Base-by-base conservation (phyloP, 2,797 vertebrate genomes). In the Acipenser ruthenus region DNA sequence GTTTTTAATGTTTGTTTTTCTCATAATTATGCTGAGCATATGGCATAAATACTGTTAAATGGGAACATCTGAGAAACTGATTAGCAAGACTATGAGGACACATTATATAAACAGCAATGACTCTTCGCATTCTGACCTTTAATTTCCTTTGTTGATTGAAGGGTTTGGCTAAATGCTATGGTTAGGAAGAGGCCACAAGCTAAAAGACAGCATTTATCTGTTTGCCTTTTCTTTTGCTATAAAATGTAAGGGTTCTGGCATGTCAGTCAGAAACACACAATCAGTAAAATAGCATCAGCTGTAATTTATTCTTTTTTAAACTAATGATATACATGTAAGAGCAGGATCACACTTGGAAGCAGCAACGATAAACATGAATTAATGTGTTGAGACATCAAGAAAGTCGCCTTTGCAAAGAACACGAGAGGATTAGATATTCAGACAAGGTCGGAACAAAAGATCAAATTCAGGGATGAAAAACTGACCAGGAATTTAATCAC, bases 121-220 rank as follows among this genome's bases (percentile, higher is more conserved):
- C 70, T 84, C 80, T 74, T 72, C 81, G 82, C 76, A 84, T 85
- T 73, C 75, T 79, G 75, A 69, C 83, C 80, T 82, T 86, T 89
- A 86, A 81, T 89, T 86, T 83, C 78, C 79, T 80, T 68, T 79
- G 70, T 74, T 86, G 88, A 91, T 87, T 88, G 89, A 90, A 86
- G 83, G 80, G 78, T 87, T 91, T 82, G 77, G 87, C 84, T 84
- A 87, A 90, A 88, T 84, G 80, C 82, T 82, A 74, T 78, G 73
- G 78, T 78, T 86, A 77, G 73, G 83, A 86, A 90, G 79, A 83
- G 79, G 77, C 82, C 63, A 82, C 78, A 78, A 87, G 86, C 79
- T 81, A 83, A 89, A 88, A 86, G 80, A 86, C 82, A 86, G 89
- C 83, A 86, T 87, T 88, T 90, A 84, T 84, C 80, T 81, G 72